A percentile compares a stretch with the other conserved stretches of the same genome.
Conservation (phyloP, 2,113 vertebrate genomes). For the Eulemur rufifrons region DNA sequence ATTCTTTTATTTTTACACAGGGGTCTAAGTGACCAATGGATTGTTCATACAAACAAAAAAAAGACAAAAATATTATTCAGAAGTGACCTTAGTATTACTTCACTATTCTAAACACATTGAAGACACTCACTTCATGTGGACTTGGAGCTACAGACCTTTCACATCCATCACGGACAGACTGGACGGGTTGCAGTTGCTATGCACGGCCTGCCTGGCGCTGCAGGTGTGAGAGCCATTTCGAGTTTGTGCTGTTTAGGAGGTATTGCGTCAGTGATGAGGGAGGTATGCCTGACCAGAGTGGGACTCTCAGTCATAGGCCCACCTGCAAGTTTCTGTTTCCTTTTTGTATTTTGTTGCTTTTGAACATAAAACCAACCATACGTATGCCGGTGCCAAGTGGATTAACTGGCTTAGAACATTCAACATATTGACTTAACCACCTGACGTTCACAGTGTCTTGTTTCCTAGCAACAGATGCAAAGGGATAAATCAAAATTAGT, state of each 20-base stretch:
- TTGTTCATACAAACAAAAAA: conserved; percentile 83
- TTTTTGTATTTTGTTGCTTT: conserved; percentile 81
- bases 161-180: conserved; percentile 81
- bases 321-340: conserved; percentile 83
- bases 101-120: conserved; percentile 82
- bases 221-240: conserved; percentile 77
- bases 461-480: conserved; percentile 85
- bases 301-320: conserved; percentile 75
- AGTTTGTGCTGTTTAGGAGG: conserved; percentile 71
- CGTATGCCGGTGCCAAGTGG: conserved; percentile 76
- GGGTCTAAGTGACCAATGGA: conserved; percentile 79
- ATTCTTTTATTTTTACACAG: conserved; percentile 86
- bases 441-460: conserved; percentile 81
- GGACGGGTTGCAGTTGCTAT: conserved; percentile 84
- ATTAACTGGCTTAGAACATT: conserved; percentile 82
- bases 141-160: conserved; percentile 78
- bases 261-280: conserved; percentile 64
- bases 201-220: conserved; percentile 80
- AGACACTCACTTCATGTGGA: conserved; percentile 78
- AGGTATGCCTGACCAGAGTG: conserved; percentile 75
- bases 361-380: conserved; percentile 77
- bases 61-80: conserved; percentile 85
- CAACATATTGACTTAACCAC: conserved; percentile 81
- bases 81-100: conserved; percentile 92
- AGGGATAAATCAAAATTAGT: conserved; percentile 84